A percentile compares a stretch with the other conserved stretches of the same genome.
Evolutionary conservation across 2,797 vertebrate species (phyloP).

Genomic region (Phalloptychus januarius): DNA sequence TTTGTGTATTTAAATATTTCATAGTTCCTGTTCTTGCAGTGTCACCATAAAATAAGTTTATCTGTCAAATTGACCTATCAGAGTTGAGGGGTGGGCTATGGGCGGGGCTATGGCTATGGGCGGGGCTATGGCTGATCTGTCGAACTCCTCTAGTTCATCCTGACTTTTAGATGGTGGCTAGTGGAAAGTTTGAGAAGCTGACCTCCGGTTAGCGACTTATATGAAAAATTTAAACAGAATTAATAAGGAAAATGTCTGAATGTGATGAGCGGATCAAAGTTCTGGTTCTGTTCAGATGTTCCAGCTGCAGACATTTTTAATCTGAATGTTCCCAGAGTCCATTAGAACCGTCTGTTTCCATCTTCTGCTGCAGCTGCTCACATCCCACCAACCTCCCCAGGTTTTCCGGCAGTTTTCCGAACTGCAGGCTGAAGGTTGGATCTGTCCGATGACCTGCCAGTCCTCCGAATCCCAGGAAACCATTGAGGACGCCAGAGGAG

Average conservation of each 20-base stretch:
- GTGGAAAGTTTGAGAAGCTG: not conserved
- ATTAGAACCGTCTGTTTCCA: not conserved
- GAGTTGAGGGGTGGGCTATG: no score
- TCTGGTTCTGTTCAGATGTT: not conserved
- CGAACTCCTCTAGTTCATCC: not conserved
- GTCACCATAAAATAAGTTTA: no score
- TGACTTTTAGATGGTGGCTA: no score
- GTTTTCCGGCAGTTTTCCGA: slow-evolving; percentile 11
- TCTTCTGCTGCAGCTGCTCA: not conserved
- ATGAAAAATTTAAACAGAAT: not conserved
- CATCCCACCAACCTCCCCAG: not conserved
- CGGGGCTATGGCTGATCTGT: not conserved
- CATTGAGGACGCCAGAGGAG: slow-evolving; percentile 68
- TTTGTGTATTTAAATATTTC: no score
- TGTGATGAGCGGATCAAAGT: not conserved
- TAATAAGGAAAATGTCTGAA: not conserved
- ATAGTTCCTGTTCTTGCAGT: no score
- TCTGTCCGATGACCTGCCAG: slow-evolving; percentile 81
- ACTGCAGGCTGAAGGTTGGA: slow-evolving; percentile 40
- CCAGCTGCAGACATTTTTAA: not conserved
- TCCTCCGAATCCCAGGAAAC: slow-evolving; percentile 76
- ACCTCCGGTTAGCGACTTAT: not conserved
- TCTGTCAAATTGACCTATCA: no score
- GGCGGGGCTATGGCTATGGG: no score
- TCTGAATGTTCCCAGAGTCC: not conserved